These are phyloP conservation scores for Scalopus aquaticus DNA, from an alignment of 2,113 vertebrate species.

Conservation along the genomic window DNA sequence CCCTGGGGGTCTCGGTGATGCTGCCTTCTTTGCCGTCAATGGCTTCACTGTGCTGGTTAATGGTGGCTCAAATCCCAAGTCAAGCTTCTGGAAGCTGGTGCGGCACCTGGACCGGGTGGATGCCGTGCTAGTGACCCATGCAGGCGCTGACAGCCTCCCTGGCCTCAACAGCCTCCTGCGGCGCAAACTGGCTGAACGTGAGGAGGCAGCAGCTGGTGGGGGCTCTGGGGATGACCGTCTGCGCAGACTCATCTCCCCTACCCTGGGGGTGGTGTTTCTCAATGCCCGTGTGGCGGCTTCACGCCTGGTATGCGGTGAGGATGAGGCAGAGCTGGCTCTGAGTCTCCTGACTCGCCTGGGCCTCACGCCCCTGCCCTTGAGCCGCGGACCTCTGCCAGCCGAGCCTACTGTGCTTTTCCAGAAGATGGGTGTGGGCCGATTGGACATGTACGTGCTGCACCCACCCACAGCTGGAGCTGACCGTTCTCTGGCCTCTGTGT, in stretches of 20 bases:
- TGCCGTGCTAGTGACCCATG: constrained; percentile 93
- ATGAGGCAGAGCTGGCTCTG: constrained; percentile 88
- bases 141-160: constrained; percentile 92
- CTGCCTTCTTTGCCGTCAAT: constrained; percentile 94
- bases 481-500: constrained; percentile 85
- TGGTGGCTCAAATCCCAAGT: constrained; percentile 92
- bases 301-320: constrained; percentile 84
- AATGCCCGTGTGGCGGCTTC: constrained; percentile 82
- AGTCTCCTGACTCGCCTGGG: constrained; percentile 86
- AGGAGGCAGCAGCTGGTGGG: constrained; percentile 86
- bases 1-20: constrained; percentile 93
- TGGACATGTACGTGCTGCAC: constrained; percentile 95
- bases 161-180: constrained; percentile 94
- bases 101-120: constrained; percentile 96
- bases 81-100: constrained; percentile 97
- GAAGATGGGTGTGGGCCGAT: constrained; percentile 96
- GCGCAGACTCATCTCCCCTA: constrained; percentile 92
- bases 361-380: constrained; percentile 86
- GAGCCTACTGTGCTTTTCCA: constrained; percentile 93
- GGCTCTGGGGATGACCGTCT: constrained; percentile 86
- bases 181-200: constrained; percentile 92
- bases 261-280: constrained; percentile 94
- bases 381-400: constrained; percentile 76
- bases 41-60: constrained; percentile 96
- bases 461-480: constrained; percentile 87